Percentiles rank a stretch among this genome's conserved stretches.
These are phyloP conservation scores for Bombus sylvicola DNA, from an alignment of 1,140 invertebrate species.

Conservation along the genomic window DNA sequence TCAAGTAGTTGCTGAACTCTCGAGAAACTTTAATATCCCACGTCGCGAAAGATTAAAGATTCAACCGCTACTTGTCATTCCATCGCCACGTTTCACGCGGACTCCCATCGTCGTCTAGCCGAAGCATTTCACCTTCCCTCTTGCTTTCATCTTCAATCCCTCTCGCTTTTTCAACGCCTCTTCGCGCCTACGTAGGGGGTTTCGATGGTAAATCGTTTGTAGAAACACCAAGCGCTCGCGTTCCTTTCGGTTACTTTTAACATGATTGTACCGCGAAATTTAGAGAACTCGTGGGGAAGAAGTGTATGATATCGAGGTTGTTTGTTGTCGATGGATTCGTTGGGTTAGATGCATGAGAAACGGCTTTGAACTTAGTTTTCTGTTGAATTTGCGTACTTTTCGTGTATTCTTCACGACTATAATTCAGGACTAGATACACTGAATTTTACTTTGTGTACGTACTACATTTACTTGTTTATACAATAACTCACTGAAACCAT, in stretches of 20 bases:
- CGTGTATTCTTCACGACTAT: too few relatives aligned
- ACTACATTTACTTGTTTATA: too few relatives aligned
- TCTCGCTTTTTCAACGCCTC: too few relatives aligned
- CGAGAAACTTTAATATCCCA: conserved; percentile 76
- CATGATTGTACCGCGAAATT: not conserved
- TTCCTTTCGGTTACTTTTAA: not conserved
- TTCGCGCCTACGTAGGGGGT: conserved; percentile 18
- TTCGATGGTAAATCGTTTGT: conserved; percentile 54
- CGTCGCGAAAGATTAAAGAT: conserved; percentile 75
- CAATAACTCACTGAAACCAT: too few relatives aligned
- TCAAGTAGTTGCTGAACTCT: conserved; percentile 71
- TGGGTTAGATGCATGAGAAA: too few relatives aligned
- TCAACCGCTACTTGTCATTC: conserved; percentile 77
- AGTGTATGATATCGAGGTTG: too few relatives aligned
- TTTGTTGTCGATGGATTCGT: too few relatives aligned
- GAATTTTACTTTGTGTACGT: too few relatives aligned
- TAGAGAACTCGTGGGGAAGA: too few relatives aligned
- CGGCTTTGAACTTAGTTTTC: too few relatives aligned
- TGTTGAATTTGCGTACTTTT: too few relatives aligned
- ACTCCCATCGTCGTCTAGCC: not conserved
- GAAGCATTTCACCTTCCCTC: conserved; percentile 1
- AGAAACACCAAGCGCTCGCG: conserved; percentile 17
- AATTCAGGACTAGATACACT: too few relatives aligned
- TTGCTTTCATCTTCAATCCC: not conserved
- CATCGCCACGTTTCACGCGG: conserved; percentile 65